Conservation (phyloP, 2,797 vertebrate species). For the Coregonus sp. region DNA sequence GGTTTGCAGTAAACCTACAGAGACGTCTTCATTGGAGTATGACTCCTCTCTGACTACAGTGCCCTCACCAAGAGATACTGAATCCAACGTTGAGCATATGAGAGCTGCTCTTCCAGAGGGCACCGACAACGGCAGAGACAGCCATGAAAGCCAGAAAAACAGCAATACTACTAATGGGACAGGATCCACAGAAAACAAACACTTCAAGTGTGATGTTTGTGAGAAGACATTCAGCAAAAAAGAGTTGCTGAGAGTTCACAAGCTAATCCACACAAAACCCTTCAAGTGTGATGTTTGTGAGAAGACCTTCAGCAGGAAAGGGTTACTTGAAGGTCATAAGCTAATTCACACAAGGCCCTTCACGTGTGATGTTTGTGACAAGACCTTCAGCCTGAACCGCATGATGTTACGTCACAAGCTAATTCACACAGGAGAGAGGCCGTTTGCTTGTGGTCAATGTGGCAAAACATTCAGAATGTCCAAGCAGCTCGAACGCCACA, state of each 20-base stretch:
- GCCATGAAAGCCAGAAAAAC: not conserved
- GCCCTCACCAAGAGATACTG: not conserved
- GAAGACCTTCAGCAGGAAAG: not conserved
- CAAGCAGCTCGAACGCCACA: not conserved
- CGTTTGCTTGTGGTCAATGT: constrained; percentile 1
- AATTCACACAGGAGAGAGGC: not conserved
- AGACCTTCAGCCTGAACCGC: not conserved
- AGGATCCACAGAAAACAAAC: not conserved
- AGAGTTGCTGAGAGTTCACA: too few relatives aligned
- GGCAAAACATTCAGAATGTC: not conserved
- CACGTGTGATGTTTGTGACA: not conserved
- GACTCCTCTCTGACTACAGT: not conserved
- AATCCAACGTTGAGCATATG: not conserved
- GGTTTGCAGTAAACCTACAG: not conserved
- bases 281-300: not conserved
- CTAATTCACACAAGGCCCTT: not conserved
- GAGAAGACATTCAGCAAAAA: not conserved
- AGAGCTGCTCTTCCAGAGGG: not conserved
- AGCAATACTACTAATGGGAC: not conserved
- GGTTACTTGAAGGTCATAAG: constrained; percentile 1
- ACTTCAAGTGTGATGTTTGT: not conserved
- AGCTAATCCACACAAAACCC: too few relatives aligned
- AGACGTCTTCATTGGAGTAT: not conserved
- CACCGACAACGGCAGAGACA: not conserved
- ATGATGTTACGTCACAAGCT: not conserved